Conservation (phyloP, 2,113 vertebrate genomes). For the Gopherus flavomarginatus region DNA sequence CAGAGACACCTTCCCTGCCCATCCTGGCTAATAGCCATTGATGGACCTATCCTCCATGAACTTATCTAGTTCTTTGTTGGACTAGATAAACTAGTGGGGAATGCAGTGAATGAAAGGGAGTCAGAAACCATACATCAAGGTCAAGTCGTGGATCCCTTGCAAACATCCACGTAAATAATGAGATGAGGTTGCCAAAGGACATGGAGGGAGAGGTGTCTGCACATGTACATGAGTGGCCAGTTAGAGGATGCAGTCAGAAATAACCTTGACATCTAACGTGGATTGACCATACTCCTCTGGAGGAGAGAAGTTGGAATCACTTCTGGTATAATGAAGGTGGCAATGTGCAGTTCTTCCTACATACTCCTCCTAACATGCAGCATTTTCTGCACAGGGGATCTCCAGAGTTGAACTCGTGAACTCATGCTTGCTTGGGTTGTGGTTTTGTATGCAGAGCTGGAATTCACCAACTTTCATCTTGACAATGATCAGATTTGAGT, state of each 20-base stretch:
- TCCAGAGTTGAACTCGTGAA: neutral
- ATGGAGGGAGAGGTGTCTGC: neutral
- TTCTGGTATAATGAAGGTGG: fast-evolving
- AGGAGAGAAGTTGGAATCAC: neutral
- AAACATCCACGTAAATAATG: fast-evolving
- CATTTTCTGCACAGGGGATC: neutral
- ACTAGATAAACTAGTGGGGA: neutral
- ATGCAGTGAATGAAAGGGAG: neutral
- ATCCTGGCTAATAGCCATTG: no score
- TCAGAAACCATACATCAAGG: neutral
- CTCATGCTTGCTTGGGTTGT: neutral
- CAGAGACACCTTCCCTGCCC: no score
- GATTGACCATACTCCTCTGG: neutral
- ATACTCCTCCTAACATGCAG: fast-evolving
- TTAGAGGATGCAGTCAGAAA: fast-evolving
- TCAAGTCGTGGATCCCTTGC: neutral
- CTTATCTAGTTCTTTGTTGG: no score
- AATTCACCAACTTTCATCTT: fast-evolving
- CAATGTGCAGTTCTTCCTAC: fast-evolving
- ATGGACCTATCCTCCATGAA: no score
- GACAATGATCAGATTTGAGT: neutral
- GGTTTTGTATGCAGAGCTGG: fast-evolving
- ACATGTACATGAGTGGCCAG: neutral
- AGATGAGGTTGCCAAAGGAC: neutral
- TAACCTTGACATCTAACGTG: neutral